Conservation (phyloP, 1,140 invertebrate species). For the Trichogramma pretiosum region DNA sequence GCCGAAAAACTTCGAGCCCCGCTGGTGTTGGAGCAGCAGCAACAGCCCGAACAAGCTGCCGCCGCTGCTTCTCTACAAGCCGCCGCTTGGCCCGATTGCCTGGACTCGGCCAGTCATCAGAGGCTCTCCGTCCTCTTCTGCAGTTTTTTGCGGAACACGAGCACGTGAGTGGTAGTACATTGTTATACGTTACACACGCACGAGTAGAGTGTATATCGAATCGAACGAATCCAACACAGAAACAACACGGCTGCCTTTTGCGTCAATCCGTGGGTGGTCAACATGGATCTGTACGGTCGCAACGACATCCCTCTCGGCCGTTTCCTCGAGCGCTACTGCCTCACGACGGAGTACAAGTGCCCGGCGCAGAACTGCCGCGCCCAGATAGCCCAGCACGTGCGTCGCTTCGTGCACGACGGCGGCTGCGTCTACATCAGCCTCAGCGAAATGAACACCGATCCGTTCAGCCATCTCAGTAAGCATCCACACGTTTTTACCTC, state of each 20-base stretch:
- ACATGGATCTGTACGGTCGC: slow-evolving; percentile 90
- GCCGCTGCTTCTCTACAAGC: not conserved
- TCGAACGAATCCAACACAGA: no score
- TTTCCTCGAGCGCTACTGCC: slow-evolving; percentile 90
- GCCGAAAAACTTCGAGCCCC: no score
- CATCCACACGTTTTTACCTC: not conserved
- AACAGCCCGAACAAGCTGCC: no score
- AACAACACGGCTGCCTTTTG: slow-evolving; percentile 78
- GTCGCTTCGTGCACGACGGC: slow-evolving; percentile 72
- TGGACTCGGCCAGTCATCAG: slow-evolving; percentile 84
- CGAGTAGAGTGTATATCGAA: no score
- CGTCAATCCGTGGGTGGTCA: slow-evolving; percentile 80
- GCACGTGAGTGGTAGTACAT: slow-evolving; percentile 41
- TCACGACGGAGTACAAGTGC: slow-evolving; percentile 74
- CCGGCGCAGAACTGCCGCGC: slow-evolving; percentile 69
- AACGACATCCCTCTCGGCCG: slow-evolving; percentile 91
- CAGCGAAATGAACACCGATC: slow-evolving; percentile 45
- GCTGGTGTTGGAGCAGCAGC: not conserved
- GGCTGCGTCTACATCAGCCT: slow-evolving; percentile 63
- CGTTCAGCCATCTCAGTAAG: slow-evolving; percentile 26
- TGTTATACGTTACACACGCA: no score
- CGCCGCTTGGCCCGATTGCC: slow-evolving; percentile 57
- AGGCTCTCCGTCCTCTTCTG: slow-evolving; percentile 82
- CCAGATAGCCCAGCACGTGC: slow-evolving; percentile 80
- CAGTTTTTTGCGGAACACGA: slow-evolving; percentile 74